Evolutionary conservation across 2,113 vertebrate genomes (phyloP).

Genomic region (Cryptomyrus ogoouensis): DNA sequence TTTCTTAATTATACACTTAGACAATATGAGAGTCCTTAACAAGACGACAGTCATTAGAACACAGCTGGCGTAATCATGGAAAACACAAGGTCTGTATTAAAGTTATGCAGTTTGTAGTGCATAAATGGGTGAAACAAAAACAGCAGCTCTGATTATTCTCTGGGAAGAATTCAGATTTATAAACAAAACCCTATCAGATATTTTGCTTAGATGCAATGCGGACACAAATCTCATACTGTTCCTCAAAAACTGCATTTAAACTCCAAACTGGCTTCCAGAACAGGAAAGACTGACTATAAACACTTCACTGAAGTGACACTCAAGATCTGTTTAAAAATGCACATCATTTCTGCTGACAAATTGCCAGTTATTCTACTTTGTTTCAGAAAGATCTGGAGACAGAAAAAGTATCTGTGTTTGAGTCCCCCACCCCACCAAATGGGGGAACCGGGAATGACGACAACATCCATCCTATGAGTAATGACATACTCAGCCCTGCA

Average conservation of each 20-base stretch:
- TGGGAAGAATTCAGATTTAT: not conserved
- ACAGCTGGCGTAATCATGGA: conserved; percentile 33
- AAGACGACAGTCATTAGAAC: conserved; percentile 35
- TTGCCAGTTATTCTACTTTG: not conserved
- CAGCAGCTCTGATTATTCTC: conserved; percentile 6
- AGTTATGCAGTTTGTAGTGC: conserved; percentile 22
- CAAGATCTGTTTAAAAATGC: not conserved
- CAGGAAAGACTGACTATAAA: not conserved
- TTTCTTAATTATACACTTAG: conserved; percentile 39
- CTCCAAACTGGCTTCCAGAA: not conserved
- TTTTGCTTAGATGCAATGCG: not conserved
- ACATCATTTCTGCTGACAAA: not conserved
- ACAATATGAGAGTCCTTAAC: conserved; percentile 27
- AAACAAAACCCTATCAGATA: not conserved
- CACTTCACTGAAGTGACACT: not conserved
- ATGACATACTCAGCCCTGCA: not conserved
- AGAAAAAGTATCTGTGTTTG: not conserved
- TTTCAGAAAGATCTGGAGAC: not conserved
- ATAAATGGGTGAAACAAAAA: conserved; percentile 30
- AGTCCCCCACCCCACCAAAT: not conserved
- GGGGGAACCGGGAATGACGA: not conserved
- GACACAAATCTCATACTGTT: not conserved
- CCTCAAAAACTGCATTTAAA: not conserved
- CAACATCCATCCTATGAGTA: not conserved
- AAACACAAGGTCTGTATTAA: conserved; percentile 30